phyloP scores from a whole-genome alignment of 2,797 vertebrate species.

The Epinephelus malabaricus region DNA sequence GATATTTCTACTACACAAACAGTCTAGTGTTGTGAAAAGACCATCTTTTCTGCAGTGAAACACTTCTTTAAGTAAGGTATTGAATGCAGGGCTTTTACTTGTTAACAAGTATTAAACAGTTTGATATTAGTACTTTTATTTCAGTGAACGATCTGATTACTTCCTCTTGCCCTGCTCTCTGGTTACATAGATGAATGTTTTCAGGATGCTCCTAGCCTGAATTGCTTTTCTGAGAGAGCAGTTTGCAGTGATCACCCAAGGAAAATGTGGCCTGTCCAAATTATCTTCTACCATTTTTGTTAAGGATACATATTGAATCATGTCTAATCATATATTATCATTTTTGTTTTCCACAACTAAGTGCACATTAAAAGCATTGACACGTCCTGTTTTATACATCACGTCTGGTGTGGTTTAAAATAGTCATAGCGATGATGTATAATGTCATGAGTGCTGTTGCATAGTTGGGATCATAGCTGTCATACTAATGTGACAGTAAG shows the following conservation, averaged over 20 bases:
- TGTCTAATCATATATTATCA: not conserved
- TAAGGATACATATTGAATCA: not conserved
- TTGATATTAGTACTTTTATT: too few relatives aligned
- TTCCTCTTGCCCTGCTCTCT: too few relatives aligned
- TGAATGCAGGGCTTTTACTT: too few relatives aligned
- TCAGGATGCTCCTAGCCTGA: not conserved
- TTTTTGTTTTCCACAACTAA: not conserved
- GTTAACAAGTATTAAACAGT: too few relatives aligned
- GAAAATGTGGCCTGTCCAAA: not conserved
- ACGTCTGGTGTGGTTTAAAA: not conserved
- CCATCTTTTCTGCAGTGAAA: too few relatives aligned
- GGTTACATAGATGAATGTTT: not conserved
- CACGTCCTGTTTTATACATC: not conserved
- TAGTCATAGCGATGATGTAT: not conserved
- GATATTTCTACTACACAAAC: too few relatives aligned
- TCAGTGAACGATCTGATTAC: too few relatives aligned
- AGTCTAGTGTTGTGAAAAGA: too few relatives aligned
- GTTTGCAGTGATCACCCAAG: not conserved
- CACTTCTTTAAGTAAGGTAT: too few relatives aligned
- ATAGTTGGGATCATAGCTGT: not conserved
- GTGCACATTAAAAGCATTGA: not conserved
- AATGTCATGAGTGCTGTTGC: not conserved
- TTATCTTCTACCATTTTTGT: not conserved
- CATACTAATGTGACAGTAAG: not conserved
- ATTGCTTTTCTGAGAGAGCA: not conserved